Evolutionary conservation across 2,113 vertebrate species (phyloP), one percentile per base, ranked within the genome.

Genomic region (Heterotis niloticus): DNA sequence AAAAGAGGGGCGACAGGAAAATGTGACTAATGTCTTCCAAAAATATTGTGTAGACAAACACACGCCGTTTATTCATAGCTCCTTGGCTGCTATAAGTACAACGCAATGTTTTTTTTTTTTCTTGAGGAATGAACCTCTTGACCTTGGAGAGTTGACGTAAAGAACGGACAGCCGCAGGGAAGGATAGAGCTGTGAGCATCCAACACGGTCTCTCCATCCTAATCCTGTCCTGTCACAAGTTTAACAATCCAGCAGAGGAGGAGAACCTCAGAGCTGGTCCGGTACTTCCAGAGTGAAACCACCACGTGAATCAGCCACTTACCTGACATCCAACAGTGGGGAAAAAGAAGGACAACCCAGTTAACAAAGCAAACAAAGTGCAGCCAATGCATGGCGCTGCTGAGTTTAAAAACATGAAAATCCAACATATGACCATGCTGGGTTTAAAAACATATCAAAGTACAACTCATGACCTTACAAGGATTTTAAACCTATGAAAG

Each of bases 41-140:
- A 88, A 88, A 91, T 86, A 89, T 70, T 67, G 82, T 70, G 5
- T n/a, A 86, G 82, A 88, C 83, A 88, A 88, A 84, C 81, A 84
- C 80, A 75, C 75, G 16, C 70, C 83, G 84, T 83, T 86, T 89
- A 87, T 88, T 88, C 84, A 86, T 81, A 85, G 89, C 81, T 86
- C 56, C 77, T 81, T 70, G 71, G 80, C 84, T 85, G 86, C 84
- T 80, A 86, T 82, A 86, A 81, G 83, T 81, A 84, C 79, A 70
- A 75, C 71, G 65, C 16, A 1, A 28, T 81, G 78, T 83, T 73
- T 64, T 70, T 17, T 57, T 44, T 66, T 77, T n/a, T 71, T 28
- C 20, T 74, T 71, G 66, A 79, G 77, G 79, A 68, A 68, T 77
- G 83, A 88, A 84, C 84, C 82, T 70, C 62, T 34, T 77, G 84